Base-by-base conservation (phyloP, 2,797 vertebrate genomes). In the Cephalopachus bancanus region DNA sequence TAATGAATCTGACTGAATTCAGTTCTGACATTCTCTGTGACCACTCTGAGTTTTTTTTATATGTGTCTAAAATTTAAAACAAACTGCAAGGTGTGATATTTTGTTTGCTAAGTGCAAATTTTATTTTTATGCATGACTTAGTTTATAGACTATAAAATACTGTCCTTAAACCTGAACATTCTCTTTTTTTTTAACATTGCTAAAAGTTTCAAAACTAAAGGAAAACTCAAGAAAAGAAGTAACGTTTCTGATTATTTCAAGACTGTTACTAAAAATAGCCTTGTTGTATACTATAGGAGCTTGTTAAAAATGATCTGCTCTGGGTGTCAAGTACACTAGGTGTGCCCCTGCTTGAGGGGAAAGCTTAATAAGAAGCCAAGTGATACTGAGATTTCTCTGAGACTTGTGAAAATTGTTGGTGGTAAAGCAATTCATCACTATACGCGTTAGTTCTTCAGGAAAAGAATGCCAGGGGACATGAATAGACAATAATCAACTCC, bases 21-120 rank as follows among this genome's bases (percentile, higher is more conserved):
- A 78, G 3, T 93, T 92, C 78, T 93, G 57, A 78, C 51, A 33
- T 37, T 67, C 49, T 83, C 57, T 74, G 22, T 64, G 67, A 92
- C n/a, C 75, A 59, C 59, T 78, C 20, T 64, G 60, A 89, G 28
- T 71, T 57, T 85, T 67, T 80, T 53, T 44, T 4, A 59, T 91
- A 94, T 84, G 28, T 59, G 69, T 84, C 72, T 95, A 67, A 94
- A 92, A 69, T 94, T 93, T 81, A 78, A 97, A 85, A 84, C 2
- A 91, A 90, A 93, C 88, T 81, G 76, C 57, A 69, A 89, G 22
- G 53, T 93, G 60, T 64, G 44, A 67, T 90, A 76, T 74, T 95
- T 89, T 72, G 49, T 91, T 89, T 59, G 64, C 11, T 37, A 89
- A 30, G 15, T 83, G 53, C 53, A 83, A 26, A 80, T 89, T 95